Base-by-base conservation (phyloP, 2,888 invertebrate species). In the Autographa gamma region DNA sequence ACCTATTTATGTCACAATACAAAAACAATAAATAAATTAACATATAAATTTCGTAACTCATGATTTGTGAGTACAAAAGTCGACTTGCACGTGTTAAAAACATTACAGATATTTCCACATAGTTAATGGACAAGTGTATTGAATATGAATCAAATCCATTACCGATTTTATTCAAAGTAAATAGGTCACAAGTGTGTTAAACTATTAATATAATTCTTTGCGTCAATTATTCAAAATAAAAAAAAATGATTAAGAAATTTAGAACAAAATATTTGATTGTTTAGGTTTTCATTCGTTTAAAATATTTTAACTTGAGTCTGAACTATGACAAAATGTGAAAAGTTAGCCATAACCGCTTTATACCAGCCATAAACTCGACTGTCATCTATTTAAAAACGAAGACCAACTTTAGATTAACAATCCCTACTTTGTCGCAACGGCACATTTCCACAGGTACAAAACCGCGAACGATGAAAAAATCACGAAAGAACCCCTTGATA, bases 401-500 rank as follows among this genome's bases (percentile, higher is more conserved):
- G 71, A 38, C 61, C 41, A 84, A 81, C 52, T 84, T 84, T 74
- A 78, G 81, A 78, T 81, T 73, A 73, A 73, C 69, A 69, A 65
- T 81, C 54, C 13, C 48, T 18, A 59, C 63, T 75, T 60, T 66
- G 63, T 67, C 60, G 48, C 65, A 69, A 61, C 60, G 60, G 60
- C 7, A 67, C 64, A 68, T 71, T 41, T 52, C 64, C 25, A 31
- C 69, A 63, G 65, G 66, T 67, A 71, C 69, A 61, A 43, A 38
- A 32, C 18, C 31, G 11, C 13, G 54, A 18, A 54, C 64, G 62
- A 66, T 60, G 76, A 68, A 83, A 78, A 79, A 60, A 60, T 62
- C 58, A 14, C 60, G 38, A 84, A 71, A 58, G 69, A 64, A 54
- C 70, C 65, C 65, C 69, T 77, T 75, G 60, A 69, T 70, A 63